Conservation (phyloP, 2,888 invertebrate species). For the Octodonta nipae region DNA sequence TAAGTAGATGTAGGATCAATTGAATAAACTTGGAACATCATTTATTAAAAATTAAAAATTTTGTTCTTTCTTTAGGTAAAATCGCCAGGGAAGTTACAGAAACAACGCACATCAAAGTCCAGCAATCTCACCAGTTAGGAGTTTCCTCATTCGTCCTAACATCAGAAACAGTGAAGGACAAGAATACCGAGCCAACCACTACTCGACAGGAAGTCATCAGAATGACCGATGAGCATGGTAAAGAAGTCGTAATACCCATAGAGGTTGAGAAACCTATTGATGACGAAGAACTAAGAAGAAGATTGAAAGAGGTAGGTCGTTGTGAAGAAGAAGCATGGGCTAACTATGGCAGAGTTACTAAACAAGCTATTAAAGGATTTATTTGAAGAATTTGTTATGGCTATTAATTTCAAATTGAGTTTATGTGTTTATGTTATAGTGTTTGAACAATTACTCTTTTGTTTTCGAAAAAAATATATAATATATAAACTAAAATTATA, state of each 20-base stretch:
- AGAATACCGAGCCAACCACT: constrained; percentile 18
- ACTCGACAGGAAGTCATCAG: constrained; percentile 15
- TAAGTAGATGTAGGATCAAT: too few species aligned
- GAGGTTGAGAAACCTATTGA: constrained; percentile 21
- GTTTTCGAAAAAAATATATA: too few species aligned
- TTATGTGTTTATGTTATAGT: too few species aligned
- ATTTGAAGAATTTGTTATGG: constrained; percentile 27
- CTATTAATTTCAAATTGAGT: too few species aligned
- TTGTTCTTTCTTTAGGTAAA: constrained; percentile 32
- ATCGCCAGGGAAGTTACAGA: constrained; percentile 39
- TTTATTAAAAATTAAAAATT: too few species aligned
- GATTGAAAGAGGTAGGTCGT: constrained; percentile 39
- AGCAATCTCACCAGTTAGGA: constrained; percentile 39
- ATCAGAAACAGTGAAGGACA: constrained; percentile 38
- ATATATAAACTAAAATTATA: too few species aligned
- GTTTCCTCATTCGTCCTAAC: constrained; percentile 42
- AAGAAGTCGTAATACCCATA: constrained; percentile 10
- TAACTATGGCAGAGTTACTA: constrained; percentile 40
- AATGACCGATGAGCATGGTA: constrained; percentile 12
- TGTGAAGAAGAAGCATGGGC: constrained; percentile 34
- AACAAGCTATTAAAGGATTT: constrained; percentile 46
- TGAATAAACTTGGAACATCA: too few species aligned
- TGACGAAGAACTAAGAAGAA: constrained; percentile 30
- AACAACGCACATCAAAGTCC: constrained; percentile 40
- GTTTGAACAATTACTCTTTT: too few species aligned